phyloP scores from a whole-genome alignment of 2,797 vertebrate genomes.

The Chiloscyllium punctatum region DNA sequence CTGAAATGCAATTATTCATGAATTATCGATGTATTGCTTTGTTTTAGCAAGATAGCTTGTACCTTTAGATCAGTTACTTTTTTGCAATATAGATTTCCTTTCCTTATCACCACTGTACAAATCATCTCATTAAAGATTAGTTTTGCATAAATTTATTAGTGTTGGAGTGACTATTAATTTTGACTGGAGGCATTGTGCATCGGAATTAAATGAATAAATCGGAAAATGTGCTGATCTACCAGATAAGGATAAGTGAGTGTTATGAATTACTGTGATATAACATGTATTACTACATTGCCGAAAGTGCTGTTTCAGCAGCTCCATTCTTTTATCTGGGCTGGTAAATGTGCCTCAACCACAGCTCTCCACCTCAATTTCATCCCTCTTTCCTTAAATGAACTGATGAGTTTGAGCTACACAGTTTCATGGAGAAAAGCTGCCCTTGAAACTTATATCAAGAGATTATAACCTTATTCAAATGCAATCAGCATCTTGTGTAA shows the following conservation, averaged over 20 bases:
- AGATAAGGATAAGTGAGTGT: background rate
- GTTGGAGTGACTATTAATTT: background rate
- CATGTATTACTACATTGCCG: background rate
- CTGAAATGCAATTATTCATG: slow-evolving; percentile 20
- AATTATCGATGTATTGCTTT: background rate
- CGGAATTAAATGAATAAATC: background rate
- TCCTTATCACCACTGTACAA: background rate
- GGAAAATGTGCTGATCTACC: background rate
- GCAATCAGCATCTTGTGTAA: background rate
- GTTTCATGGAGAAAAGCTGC: background rate
- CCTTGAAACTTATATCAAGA: background rate
- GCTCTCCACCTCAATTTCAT: background rate
- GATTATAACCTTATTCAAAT: background rate
- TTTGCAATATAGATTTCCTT: background rate
- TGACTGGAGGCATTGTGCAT: background rate
- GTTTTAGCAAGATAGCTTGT: background rate
- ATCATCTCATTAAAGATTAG: background rate
- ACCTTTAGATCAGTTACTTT: background rate
- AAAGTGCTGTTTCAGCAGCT: no score
- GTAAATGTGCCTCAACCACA: background rate
- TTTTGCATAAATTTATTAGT: background rate
- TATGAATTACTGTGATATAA: background rate
- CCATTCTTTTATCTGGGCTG: background rate
- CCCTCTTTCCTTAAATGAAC: background rate
- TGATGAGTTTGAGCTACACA: no score